Evolutionary conservation across 2,888 invertebrate species (phyloP).

Genomic region (Sminthurinus aureus): DNA sequence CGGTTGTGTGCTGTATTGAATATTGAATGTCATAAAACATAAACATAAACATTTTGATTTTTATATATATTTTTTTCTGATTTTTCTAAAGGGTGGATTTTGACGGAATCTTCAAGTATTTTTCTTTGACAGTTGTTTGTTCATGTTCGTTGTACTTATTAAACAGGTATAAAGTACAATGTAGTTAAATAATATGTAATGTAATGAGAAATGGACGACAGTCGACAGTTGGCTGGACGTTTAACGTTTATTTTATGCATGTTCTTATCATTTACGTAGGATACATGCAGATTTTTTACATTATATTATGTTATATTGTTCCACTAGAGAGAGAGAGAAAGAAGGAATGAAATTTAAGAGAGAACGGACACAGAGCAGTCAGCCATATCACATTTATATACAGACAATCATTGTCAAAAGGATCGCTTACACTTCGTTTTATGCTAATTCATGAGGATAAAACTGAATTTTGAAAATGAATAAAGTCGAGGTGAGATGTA

Average conservation of each 20-base stretch:
- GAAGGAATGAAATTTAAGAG: neutral
- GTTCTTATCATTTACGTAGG: neutral
- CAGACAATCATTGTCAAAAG: conserved; percentile 17
- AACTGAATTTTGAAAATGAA: conserved; percentile 12
- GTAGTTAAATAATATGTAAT: no score
- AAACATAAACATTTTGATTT: no score
- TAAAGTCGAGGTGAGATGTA: neutral
- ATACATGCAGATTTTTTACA: no score
- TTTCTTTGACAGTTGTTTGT: neutral
- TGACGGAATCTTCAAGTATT: neutral
- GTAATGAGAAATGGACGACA: neutral
- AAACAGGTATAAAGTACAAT: no score
- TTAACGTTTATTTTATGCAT: neutral
- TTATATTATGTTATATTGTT: no score
- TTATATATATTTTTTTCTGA: no score
- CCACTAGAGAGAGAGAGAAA: no score
- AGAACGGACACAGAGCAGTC: neutral
- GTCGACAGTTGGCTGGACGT: neutral
- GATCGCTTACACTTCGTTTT: conserved; percentile 7
- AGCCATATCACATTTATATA: conserved; percentile 5
- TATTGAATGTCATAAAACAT: no score
- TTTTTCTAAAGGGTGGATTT: neutral
- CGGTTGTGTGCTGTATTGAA: no score
- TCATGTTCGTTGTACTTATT: neutral
- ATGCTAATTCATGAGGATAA: conserved; percentile 12